Evolutionary conservation across 1,140 invertebrate genomes (phyloP), one percentile per base, ranked within the genome.

Genomic region (Steinernema khuongi): DNA sequence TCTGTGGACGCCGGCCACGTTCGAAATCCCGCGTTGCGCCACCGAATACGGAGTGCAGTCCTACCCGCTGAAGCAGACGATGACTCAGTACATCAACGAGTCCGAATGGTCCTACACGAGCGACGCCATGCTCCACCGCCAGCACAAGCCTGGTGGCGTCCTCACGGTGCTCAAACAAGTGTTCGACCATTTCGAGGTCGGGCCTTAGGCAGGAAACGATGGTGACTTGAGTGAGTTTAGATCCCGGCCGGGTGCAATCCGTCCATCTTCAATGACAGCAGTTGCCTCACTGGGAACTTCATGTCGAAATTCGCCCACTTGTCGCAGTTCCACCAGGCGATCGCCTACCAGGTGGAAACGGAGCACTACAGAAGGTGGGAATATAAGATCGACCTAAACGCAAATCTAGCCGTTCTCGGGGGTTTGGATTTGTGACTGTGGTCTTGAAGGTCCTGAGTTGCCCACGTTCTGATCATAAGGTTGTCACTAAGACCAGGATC

Each of bases 1-100:
- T 83, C 89, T 90, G 67, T 98, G 94, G 93, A 86, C 92, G 76
- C 87, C 89, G 19, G 89, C 87, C 44, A 90, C 88, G 4, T 96
- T 91, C 86, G 92, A 92, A 0, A 88, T 88, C 17, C 89, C 93
- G 0, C 89, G 95, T 76, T 96, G 98, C 86, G 89, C 91, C 19
- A 96, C 94, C 0, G 96, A 99, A 86, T 99, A 96, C 85, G 96
- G 96, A 14, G 91, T 94, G 77, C 94, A 97, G 85, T 92, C 94
- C 1, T 87, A 92, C 41, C 93, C 94, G 0, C 90, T 90, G 1
- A 85, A 91, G 79, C 80, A 70, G 2, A 84, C 84, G 19, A 81
- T 84, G 78, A 11, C 70, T 11, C 73, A 79, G 11, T 84, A 81
- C 72, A 77, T 84, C n/a, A 74, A 75, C 22, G 69, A 78, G 76